Base-by-base conservation (phyloP, 2,797 vertebrate species). In the Urophycis tenuis region DNA sequence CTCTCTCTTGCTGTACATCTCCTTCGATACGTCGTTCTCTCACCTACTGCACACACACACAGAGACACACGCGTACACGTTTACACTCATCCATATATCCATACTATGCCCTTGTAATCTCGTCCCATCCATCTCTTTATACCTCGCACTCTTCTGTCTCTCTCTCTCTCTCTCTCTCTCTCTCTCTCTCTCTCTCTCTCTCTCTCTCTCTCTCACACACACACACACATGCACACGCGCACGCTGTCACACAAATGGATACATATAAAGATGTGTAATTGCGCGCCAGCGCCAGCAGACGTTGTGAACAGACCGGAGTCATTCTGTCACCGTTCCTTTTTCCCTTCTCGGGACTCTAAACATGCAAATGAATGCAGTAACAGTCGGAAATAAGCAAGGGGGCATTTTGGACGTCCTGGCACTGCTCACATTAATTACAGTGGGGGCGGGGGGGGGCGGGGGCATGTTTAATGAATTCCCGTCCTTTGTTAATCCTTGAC, bases 291-390 rank as follows among this genome's bases (percentile, higher is more conserved):
- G 9, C 53, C n/a, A 22, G 45, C 45, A 60, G 53, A n/a, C n/a
- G 53, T n/a, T 25, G n/a, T 8, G n/a, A 15, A 11, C 53, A 64
- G 60, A 67, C 60, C 10, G n/a, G 12, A 12, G 25, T 10, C n/a
- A 12, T 29, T 67, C n/a, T 64, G 60, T 67, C 60, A 30, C n/a
- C 9, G 11, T 67, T 67, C n/a, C n/a, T n/a, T n/a, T n/a, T n/a
- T n/a, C n/a, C n/a, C n/a, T n/a, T 29, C 9, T 67, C 4, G 60
- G 60, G 60, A 29, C 60, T 67, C 25, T 29, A 36, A 73, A 77
- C 7, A 84, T 86, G 77, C 73, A 81, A 78, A 75, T 88, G 78
- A 87, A 79, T 85, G 81, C 77, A 72, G 84, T 80, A 75, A 29
- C 34, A 34, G 73, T 12, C 11, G 32, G 71, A 75, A 77, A 81